A percentile compares a stretch with the other conserved stretches of the same genome.
phyloP scores from a whole-genome alignment of 2,888 invertebrate species.

The Caenorhabditis japonica region DNA sequence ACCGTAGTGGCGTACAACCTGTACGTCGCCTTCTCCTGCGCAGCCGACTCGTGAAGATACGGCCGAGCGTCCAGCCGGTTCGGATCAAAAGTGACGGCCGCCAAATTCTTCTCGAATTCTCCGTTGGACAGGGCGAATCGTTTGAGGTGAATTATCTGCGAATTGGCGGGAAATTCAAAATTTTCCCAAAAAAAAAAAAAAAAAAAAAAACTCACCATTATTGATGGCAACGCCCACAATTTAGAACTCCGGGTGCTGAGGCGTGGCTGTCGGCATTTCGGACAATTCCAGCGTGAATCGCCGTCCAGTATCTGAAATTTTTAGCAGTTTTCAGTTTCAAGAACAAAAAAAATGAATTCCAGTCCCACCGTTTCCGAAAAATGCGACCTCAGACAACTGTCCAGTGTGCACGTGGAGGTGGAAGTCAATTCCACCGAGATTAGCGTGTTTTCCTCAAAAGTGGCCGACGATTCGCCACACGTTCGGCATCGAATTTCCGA shows the following conservation, averaged over 20 bases:
- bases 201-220: slow-evolving; percentile 53
- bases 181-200: not conserved
- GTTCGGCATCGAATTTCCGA: slow-evolving; percentile 63
- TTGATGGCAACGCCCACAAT: slow-evolving; percentile 69
- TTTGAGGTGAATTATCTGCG: slow-evolving; percentile 71
- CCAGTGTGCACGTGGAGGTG: slow-evolving; percentile 26
- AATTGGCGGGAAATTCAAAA: too few species aligned
- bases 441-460: slow-evolving; percentile 67
- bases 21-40: slow-evolving; percentile 48
- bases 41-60: slow-evolving; percentile 61
- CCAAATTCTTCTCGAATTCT: slow-evolving; percentile 71
- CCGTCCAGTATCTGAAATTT: slow-evolving; percentile 62
- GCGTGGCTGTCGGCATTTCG: slow-evolving; percentile 63
- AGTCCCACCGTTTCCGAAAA: slow-evolving; percentile 43
- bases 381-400: slow-evolving; percentile 56
- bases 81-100: slow-evolving; percentile 66
- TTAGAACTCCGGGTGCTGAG: slow-evolving; percentile 57
- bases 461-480: slow-evolving; percentile 65
- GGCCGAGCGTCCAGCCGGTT: slow-evolving; percentile 55
- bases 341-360: too few species aligned
- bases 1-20: slow-evolving; percentile 73
- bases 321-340: not conserved
- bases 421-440: slow-evolving; percentile 51
- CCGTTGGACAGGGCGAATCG: slow-evolving; percentile 66
- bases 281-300: slow-evolving; percentile 73